Conservation (phyloP, 1,140 invertebrate genomes). For the Drosophila persimilis region DNA sequence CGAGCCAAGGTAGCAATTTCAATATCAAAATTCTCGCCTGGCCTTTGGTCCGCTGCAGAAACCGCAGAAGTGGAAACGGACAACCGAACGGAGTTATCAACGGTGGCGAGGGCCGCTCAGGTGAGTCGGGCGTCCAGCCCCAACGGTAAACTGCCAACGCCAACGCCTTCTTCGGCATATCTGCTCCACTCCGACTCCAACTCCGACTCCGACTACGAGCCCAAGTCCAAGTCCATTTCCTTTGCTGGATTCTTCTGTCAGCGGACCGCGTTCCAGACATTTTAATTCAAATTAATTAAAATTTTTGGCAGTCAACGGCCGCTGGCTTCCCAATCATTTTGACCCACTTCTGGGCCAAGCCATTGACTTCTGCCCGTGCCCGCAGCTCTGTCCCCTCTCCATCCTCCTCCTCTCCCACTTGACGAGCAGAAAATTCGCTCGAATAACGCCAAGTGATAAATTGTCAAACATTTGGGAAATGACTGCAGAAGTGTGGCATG, state of each 20-base stretch:
- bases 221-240: slow-evolving; percentile 15
- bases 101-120: slow-evolving; percentile 48
- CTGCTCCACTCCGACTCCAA: slow-evolving; percentile 36
- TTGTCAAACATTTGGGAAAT: slow-evolving; percentile 64
- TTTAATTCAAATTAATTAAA: slow-evolving; percentile 80
- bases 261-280: slow-evolving; percentile 51
- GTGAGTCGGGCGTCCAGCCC: slow-evolving; percentile 52
- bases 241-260: slow-evolving; percentile 41
- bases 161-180: slow-evolving; percentile 74
- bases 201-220: slow-evolving; percentile 33
- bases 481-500: slow-evolving; percentile 71
- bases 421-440: slow-evolving; percentile 56
- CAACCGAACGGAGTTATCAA: slow-evolving; percentile 34
- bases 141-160: slow-evolving; percentile 73
- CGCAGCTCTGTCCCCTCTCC: background rate
- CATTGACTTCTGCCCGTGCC: slow-evolving; percentile 55
- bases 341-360: slow-evolving; percentile 47
- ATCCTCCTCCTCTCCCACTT: slow-evolving; percentile 28
- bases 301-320: slow-evolving; percentile 46
- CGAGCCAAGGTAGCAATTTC: slow-evolving; percentile 74
- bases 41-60: slow-evolving; percentile 66
- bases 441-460: slow-evolving; percentile 60
- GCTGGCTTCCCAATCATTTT: slow-evolving; percentile 43
- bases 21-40: slow-evolving; percentile 74
- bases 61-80: slow-evolving; percentile 41